Percentiles rank a stretch among this genome's conserved stretches.
Evolutionary conservation across 2,113 vertebrate species (phyloP).

Genomic region (Seriola quinqueradiata): DNA sequence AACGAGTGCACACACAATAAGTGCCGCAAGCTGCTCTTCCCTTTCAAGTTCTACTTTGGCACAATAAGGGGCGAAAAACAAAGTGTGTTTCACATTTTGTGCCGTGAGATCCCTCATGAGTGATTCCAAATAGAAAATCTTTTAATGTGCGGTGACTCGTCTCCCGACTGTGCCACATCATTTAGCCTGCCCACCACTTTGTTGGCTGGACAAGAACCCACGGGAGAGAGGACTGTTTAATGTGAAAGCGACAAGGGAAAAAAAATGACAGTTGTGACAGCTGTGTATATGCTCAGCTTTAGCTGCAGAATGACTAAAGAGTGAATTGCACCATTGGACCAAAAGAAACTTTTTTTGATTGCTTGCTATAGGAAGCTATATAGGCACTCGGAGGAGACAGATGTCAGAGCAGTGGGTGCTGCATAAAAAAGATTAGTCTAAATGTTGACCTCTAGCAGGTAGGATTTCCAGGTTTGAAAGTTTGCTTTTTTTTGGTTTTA

Average conservation of each 20-base stretch:
- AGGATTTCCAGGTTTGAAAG: not conserved
- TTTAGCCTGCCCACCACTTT: slow-evolving; percentile 3
- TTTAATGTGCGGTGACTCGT: slow-evolving; percentile 20
- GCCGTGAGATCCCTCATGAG: slow-evolving; percentile 24
- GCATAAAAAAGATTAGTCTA: slow-evolving; percentile 16
- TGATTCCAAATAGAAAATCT: slow-evolving; percentile 33
- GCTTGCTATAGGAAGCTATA: slow-evolving; percentile 22
- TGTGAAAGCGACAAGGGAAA: slow-evolving; percentile 10
- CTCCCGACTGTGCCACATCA: slow-evolving; percentile 5
- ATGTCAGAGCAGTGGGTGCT: slow-evolving; percentile 37
- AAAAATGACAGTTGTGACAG: slow-evolving; percentile 45
- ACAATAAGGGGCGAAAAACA: slow-evolving; percentile 38
- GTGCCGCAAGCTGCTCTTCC: slow-evolving; percentile 50
- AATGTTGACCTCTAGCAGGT: slow-evolving; percentile 22
- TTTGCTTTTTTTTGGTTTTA: too few relatives aligned
- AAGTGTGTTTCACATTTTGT: slow-evolving; percentile 56
- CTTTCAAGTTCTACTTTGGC: slow-evolving; percentile 32
- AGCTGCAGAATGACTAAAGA: slow-evolving; percentile 34
- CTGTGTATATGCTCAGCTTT: slow-evolving; percentile 22
- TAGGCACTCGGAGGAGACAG: slow-evolving; percentile 34
- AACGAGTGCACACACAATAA: slow-evolving; percentile 25
- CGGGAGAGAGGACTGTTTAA: slow-evolving; percentile 27
- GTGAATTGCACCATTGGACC: slow-evolving; percentile 39
- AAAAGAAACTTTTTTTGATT: slow-evolving; percentile 37
- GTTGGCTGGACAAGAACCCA: slow-evolving; percentile 33